Percentiles rank a stretch among this genome's conserved stretches.
phyloP scores from a whole-genome alignment of 2,113 vertebrate genomes.

The Pyrgilauda ruficollis region DNA sequence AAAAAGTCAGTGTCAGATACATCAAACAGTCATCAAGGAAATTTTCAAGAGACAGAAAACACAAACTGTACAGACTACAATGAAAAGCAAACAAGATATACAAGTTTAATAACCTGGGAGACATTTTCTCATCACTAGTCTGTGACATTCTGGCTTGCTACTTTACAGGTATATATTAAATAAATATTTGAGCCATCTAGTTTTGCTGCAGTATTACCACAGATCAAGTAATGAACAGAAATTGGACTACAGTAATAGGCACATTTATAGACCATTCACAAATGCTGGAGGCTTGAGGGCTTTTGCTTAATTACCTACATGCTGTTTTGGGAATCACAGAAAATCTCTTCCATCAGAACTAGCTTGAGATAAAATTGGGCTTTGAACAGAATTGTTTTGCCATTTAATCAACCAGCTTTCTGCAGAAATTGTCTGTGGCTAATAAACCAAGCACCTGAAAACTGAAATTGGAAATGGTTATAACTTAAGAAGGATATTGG shows the following conservation, averaged over 20 bases:
- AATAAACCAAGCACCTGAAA: background rate
- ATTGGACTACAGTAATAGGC: background rate
- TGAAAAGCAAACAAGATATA: background rate
- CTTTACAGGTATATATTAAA: background rate
- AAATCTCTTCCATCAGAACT: background rate
- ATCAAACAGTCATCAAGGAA: constrained; percentile 37
- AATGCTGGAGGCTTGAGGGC: background rate
- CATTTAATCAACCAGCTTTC: background rate
- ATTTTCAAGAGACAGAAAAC: constrained; percentile 7
- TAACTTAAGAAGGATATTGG: background rate
- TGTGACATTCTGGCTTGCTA: background rate
- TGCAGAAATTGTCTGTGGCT: background rate
- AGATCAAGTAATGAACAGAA: background rate
- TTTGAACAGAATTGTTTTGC: background rate
- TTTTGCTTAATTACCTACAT: background rate
- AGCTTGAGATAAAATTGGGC: background rate
- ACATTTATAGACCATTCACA: background rate
- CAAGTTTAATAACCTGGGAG: background rate
- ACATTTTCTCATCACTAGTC: background rate
- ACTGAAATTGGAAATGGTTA: background rate
- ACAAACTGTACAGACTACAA: background rate
- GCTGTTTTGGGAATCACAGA: background rate
- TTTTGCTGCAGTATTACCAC: background rate
- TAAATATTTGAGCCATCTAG: background rate
- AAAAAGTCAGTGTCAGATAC: background rate